Conservation (phyloP, 2,797 vertebrate genomes). For the Eidolon dupreanum region DNA sequence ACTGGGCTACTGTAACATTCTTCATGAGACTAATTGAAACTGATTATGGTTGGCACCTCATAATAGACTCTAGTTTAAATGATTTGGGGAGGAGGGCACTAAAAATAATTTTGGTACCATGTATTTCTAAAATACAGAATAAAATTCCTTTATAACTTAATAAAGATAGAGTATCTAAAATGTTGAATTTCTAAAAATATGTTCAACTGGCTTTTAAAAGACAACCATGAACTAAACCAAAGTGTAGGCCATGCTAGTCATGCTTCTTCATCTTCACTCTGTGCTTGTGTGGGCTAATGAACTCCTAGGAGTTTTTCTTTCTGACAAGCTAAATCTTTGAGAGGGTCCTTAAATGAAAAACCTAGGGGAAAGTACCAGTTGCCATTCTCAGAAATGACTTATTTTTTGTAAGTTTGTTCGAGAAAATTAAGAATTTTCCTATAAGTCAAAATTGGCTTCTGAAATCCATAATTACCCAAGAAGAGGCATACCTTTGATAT, state of each 20-base stretch:
- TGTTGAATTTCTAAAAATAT: background rate
- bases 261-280: background rate
- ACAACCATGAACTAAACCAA: background rate
- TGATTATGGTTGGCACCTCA: slow-evolving; percentile 49
- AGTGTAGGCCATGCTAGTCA: background rate
- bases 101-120: slow-evolving; percentile 1
- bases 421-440: background rate
- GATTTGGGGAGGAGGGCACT: background rate
- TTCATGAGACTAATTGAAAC: slow-evolving; percentile 19
- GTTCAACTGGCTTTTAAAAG: background rate
- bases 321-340: background rate
- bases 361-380: background rate
- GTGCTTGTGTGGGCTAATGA: background rate
- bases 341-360: background rate
- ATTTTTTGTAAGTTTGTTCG: background rate
- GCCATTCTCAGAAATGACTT: background rate
- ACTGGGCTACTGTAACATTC: background rate
- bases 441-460: background rate
- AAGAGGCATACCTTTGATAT: background rate
- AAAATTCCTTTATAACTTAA: slow-evolving; percentile 40
- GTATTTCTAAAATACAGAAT: slow-evolving; percentile 47
- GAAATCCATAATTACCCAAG: background rate
- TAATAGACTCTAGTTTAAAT: slow-evolving; percentile 42
- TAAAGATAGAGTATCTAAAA: background rate
- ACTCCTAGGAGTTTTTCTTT: background rate